phyloP scores from a whole-genome alignment of 2,113 vertebrate genomes.

The Rhombomys opimus region DNA sequence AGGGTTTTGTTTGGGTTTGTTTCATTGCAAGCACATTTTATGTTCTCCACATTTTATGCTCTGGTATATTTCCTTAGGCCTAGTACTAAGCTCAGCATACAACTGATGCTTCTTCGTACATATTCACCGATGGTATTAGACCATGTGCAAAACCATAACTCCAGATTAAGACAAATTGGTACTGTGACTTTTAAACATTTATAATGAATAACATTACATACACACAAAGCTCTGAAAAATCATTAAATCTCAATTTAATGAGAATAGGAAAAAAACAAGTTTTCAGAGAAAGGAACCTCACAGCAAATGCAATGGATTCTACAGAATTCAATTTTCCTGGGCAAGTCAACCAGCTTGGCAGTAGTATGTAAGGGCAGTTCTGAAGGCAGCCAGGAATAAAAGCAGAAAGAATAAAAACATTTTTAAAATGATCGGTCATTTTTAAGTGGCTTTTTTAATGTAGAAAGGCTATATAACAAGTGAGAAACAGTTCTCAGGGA shows the following conservation, averaged over 20 bases:
- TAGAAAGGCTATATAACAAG: background rate
- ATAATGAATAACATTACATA: background rate
- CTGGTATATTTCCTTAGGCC: background rate
- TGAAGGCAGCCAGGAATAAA: background rate
- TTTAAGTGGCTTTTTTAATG: too few relatives aligned
- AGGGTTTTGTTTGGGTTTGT: background rate
- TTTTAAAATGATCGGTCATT: conserved; percentile 5
- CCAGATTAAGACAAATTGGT: conserved; percentile 19
- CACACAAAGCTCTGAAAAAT: conserved; percentile 21
- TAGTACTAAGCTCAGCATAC: background rate
- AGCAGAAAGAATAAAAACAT: conserved; percentile 33
- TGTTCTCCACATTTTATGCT: background rate
- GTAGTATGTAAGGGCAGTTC: background rate
- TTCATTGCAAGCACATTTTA: background rate
- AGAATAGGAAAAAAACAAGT: background rate
- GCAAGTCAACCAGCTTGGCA: background rate
- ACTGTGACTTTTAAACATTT: background rate
- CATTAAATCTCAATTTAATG: conserved; percentile 47
- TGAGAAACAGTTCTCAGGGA: conserved; percentile 17
- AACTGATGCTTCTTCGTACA: background rate
- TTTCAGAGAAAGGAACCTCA: conserved; percentile 62
- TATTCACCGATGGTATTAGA: background rate
- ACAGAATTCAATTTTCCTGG: background rate
- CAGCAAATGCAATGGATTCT: conserved; percentile 41
- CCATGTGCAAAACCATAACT: background rate